These are phyloP conservation scores for Rhynchonycteris naso DNA, from an alignment of 2,797 vertebrate species.

Conservation along the genomic window DNA sequence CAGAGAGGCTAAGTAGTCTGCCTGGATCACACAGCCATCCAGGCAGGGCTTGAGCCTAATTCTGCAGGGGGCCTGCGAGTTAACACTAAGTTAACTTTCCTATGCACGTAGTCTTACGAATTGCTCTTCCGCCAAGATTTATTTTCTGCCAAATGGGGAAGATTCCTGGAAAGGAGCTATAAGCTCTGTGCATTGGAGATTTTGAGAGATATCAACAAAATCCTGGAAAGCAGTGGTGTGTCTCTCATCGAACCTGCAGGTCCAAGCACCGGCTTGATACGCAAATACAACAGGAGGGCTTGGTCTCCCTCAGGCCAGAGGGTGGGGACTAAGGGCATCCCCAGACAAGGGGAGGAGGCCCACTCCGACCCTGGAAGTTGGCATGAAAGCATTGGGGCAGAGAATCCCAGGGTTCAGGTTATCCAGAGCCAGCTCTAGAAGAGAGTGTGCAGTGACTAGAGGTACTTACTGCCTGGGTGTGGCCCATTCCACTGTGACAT, in stretches of 20 bases:
- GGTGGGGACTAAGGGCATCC: not conserved
- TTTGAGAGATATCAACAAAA: not conserved
- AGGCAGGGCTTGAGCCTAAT: not conserved
- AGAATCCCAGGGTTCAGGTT: not conserved
- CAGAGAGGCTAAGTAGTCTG: too few relatives aligned
- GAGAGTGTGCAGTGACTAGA: not conserved
- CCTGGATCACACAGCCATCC: not conserved
- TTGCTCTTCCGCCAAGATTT: not conserved
- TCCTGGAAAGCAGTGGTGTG: not conserved
- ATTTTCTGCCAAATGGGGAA: not conserved
- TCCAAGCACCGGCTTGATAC: not conserved
- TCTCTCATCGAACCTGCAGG: not conserved
- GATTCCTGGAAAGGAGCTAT: not conserved
- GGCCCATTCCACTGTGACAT: not conserved
- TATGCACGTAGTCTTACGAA: not conserved
- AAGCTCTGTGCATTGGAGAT: not conserved
- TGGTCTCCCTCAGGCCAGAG: not conserved
- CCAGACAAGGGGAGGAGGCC: not conserved
- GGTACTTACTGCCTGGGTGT: not conserved
- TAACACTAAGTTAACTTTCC: not conserved
- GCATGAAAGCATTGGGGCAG: not conserved
- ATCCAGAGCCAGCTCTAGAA: not conserved
- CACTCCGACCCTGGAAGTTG: not conserved
- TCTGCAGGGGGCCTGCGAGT: not conserved
- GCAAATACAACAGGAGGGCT: not conserved